Conservation (phyloP, 2,113 vertebrate genomes). For the Rhabdornis inornatus region DNA sequence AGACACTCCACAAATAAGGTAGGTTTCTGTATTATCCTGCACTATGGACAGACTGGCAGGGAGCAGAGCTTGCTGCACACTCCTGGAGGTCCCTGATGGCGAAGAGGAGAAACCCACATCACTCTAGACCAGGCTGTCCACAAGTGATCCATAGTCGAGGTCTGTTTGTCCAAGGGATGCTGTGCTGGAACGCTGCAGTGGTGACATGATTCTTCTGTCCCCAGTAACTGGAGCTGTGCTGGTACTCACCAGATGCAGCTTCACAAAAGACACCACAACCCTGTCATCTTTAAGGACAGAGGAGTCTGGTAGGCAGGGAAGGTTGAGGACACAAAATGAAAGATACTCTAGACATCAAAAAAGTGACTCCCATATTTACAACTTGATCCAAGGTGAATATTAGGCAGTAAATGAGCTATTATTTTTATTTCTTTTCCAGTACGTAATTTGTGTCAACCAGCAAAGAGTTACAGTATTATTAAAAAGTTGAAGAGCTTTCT, state of each 20-base stretch:
- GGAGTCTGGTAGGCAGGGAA: not conserved
- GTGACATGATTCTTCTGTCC: not conserved
- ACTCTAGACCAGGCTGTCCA: not conserved
- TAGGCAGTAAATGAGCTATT: not conserved
- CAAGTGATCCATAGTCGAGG: fast-evolving
- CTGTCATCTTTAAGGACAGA: not conserved
- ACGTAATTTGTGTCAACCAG: not conserved
- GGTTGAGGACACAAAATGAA: not conserved
- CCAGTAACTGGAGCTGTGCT: not conserved
- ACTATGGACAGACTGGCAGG: not conserved
- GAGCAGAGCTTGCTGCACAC: not conserved
- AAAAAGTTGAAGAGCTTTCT: conserved; percentile 36
- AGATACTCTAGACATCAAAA: not conserved
- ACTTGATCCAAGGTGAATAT: not conserved
- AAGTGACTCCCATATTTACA: not conserved
- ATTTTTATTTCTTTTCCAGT: not conserved
- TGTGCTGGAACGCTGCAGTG: not conserved
- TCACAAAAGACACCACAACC: not conserved
- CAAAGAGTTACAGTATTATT: conserved; percentile 49
- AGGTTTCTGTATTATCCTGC: not conserved
- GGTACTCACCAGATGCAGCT: not conserved
- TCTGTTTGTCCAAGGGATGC: not conserved
- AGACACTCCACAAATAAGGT: not conserved
- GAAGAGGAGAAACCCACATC: not conserved
- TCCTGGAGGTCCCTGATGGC: not conserved